Base-by-base conservation (phyloP, 2,113 vertebrate species). In the Lathamus discolor region DNA sequence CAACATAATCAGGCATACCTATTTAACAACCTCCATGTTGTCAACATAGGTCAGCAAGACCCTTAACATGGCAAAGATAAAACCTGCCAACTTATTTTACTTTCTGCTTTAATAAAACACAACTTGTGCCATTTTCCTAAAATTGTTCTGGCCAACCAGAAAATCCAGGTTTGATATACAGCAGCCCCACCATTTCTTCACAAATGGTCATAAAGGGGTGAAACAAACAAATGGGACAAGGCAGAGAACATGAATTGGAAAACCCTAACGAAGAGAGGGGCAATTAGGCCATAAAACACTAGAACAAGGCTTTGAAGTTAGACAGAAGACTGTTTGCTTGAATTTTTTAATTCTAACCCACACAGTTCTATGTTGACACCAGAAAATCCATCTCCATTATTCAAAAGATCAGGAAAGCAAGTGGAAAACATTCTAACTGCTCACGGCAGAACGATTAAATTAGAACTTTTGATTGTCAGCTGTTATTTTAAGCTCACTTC, bases 391-490 rank as follows among this genome's bases (percentile, higher is more conserved):
- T n/a, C 69, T 72, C 77, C 44, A 24, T 48, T 68, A 87, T 24
- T 80, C 39, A 75, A 66, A 93, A 78, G 35, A 93, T 28, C 55
- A 76, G 66, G 43, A 92, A 92, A 93, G 84, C 29, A 64, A 77
- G 17, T 33, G 35, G 73, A 69, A 95, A 91, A 91, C 49, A 84
- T 78, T 55, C 48, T 52, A 80, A 51, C 59, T 35, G 68, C 91
- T 89, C 49, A 46, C 67, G 62, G 72, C 49, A 90, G 69, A 68
- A 93, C 48, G 77, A 88, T 69, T 76, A 88, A 94, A 90, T 93
- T 83, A 88, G 74, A 85, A 73, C 13, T 54, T 85, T 33, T 86
- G 75, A 92, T 11, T 95, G 85, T 80, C 82, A 94, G 85, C 48
- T 92, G 76, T 54, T 95, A 96, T 92, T 95, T 95, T 78, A 81